A percentile compares a stretch with the other conserved stretches of the same genome.
These are phyloP conservation scores for Poeciliopsis retropinna DNA, from an alignment of 2,113 vertebrate species.

Conservation along the genomic window DNA sequence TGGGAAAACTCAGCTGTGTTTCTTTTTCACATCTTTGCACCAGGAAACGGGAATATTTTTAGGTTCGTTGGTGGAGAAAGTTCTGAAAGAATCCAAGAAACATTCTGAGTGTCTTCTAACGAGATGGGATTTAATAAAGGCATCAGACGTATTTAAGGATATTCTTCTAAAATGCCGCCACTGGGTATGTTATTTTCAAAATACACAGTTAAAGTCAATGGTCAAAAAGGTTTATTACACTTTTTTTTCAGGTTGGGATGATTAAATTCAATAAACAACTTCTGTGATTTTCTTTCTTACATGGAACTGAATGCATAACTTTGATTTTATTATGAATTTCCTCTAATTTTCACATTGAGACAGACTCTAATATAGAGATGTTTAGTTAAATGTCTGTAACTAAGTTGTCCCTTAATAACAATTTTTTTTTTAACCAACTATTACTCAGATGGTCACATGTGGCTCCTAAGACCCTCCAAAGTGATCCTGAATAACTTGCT, in stretches of 20 bases:
- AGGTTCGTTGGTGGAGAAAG: constrained; percentile 80
- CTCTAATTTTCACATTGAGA: background rate
- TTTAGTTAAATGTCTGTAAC: background rate
- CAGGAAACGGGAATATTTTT: constrained; percentile 83
- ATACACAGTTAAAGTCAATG: background rate
- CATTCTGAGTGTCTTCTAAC: constrained; percentile 44
- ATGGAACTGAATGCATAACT: too few species aligned
- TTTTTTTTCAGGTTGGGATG: background rate
- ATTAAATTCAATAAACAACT: background rate
- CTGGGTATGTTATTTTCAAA: constrained; percentile 79
- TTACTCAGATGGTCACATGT: too few species aligned
- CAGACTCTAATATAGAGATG: background rate
- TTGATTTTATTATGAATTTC: too few species aligned
- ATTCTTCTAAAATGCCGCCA: constrained; percentile 90
- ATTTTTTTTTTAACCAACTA: background rate
- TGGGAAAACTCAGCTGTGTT: background rate
- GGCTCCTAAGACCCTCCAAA: background rate
- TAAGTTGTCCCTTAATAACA: background rate
- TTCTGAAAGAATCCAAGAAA: constrained; percentile 52
- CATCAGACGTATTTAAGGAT: constrained; percentile 82
- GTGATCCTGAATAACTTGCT: too few species aligned
- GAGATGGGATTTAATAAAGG: constrained; percentile 69
- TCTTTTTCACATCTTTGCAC: background rate
- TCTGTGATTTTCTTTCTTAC: background rate
- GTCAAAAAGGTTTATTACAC: background rate